Evolutionary conservation across 2,113 vertebrate genomes (phyloP), one percentile per base, ranked within the genome.

Genomic region (Strix uralensis): DNA sequence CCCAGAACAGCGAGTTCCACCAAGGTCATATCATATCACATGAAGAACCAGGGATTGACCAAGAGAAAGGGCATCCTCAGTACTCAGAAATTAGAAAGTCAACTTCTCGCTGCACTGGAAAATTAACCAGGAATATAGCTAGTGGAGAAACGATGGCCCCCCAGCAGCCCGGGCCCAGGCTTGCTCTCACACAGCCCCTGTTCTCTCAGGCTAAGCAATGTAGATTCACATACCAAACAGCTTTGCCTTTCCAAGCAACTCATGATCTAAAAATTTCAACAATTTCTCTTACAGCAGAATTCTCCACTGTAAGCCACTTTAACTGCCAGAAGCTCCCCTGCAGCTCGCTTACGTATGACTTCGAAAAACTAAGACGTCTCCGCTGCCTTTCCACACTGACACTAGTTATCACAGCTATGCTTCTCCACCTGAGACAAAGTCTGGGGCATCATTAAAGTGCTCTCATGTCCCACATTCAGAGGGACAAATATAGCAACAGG

Each of bases 401-500:
- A 3, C 3, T 3, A 23, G 18, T 55, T 73, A 72, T 11, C 87
- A 27, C 59, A 59, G 52, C 87, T 61, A 26, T 1, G 1, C 38
- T 51, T 32, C 82, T 57, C 57, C 70, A 55, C 55, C 34, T 1
- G 0, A 84, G 88, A 91, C 49, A 36, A 75, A 81, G 94, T 4
- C 84, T 82, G 73, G 57, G 55, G 66, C 58, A 32, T 88, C 88
- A 30, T 70, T 81, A 81, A 87, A 42, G 30, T 3, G 17, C 1
- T 6, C 52, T 90, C 83, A 25, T 62, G 97, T 79, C 94, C 94
- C 81, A 92, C 86, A 94, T 90, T 86, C 61, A 36, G 52, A 67
- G 59, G 74, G 62, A 66, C 89, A 94, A 77, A 91, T 90, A 85
- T 79, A 92, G 94, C 29, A 0, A 54, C 4, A 93, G 86, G 66